Percentiles rank a stretch among this genome's conserved stretches.
Evolutionary conservation across 2,113 vertebrate genomes (phyloP).

Genomic region (Saccopteryx leptura): DNA sequence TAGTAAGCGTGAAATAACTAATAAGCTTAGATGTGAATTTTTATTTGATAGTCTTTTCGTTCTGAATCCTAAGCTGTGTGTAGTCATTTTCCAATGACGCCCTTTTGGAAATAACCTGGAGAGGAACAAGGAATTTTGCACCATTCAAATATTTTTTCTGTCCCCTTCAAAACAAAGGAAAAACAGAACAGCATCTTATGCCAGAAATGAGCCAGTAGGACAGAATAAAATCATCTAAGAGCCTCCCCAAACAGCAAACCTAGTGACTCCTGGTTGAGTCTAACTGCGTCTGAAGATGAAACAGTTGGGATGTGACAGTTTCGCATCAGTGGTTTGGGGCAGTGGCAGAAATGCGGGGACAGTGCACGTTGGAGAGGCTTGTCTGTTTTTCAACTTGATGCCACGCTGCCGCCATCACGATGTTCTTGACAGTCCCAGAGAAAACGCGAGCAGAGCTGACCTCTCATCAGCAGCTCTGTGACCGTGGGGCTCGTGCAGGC

Average conservation of each 20-base stretch:
- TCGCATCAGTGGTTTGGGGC: neutral
- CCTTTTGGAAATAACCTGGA: neutral
- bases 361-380: conserved; percentile 29
- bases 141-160: neutral
- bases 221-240: neutral
- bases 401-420: conserved; percentile 60
- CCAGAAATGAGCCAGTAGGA: neutral
- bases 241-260: neutral
- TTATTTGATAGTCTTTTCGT: neutral
- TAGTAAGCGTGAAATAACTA: neutral
- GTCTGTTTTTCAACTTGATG: conserved; percentile 77
- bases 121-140: neutral
- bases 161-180: conserved; percentile 57
- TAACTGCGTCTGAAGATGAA: neutral
- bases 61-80: neutral
- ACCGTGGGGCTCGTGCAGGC: conserved; percentile 87
- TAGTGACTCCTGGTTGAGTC: neutral
- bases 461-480: conserved; percentile 85
- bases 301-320: conserved; percentile 18
- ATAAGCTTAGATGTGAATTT: neutral
- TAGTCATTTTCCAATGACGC: neutral
- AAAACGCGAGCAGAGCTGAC: conserved; percentile 87
- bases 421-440: conserved; percentile 83
- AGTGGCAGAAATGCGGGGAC: neutral
- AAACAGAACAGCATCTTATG: neutral